Evolutionary conservation across 1,140 invertebrate species (phyloP).

Genomic region (Aporrectodea caliginosa): DNA sequence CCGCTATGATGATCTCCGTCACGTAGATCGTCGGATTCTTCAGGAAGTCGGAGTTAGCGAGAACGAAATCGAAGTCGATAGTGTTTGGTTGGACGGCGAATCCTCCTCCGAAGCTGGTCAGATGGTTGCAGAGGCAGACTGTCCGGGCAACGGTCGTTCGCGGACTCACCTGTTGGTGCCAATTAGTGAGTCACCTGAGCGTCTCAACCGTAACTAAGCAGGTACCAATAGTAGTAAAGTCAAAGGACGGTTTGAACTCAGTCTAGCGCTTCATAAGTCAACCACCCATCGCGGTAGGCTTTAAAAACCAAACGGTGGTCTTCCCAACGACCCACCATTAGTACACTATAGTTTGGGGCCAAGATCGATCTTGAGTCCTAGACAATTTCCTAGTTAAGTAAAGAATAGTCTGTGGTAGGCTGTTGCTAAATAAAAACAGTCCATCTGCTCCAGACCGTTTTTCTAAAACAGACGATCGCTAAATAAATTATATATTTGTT

Average conservation of each 20-base stretch:
- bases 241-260: too few species aligned
- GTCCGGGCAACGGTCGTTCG: conserved; percentile 37
- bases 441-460: too few species aligned
- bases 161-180: conserved; percentile 37
- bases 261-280: too few species aligned
- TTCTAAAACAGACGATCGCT: too few species aligned
- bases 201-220: not conserved
- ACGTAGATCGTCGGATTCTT: conserved; percentile 61
- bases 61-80: conserved; percentile 55
- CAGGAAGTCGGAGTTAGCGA: conserved; percentile 57
- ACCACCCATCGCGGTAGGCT: not conserved
- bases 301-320: too few species aligned
- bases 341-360: too few species aligned
- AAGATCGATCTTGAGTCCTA: too few species aligned
- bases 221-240: not conserved
- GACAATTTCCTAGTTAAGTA: too few species aligned
- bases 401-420: too few species aligned
- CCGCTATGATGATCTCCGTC: conserved; percentile 57
- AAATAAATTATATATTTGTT: too few species aligned
- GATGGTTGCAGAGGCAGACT: conserved; percentile 49
- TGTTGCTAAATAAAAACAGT: too few species aligned
- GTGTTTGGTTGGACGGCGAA: conserved; percentile 54
- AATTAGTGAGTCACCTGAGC: not conserved
- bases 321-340: too few species aligned
- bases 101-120: conserved; percentile 54